Conservation (phyloP, 2,797 vertebrate species). For the Tapirus indicus region DNA sequence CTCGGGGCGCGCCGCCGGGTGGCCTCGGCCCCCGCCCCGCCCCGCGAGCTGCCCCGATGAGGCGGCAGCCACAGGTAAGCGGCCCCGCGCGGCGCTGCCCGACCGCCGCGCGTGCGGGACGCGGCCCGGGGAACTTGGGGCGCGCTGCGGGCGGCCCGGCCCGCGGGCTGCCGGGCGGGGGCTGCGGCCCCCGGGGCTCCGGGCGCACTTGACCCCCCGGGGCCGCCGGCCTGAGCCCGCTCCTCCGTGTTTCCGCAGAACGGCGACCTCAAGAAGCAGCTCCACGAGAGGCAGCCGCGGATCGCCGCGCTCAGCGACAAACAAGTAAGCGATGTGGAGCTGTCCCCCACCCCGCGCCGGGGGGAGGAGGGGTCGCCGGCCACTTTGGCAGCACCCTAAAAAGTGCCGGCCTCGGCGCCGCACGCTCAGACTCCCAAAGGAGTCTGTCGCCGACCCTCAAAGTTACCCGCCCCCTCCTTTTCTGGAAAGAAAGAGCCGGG, state of each 20-base stretch:
- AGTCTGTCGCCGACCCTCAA: background rate
- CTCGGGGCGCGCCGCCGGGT: constrained; percentile 88
- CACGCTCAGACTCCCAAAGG: constrained; percentile 60
- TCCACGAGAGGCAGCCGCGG: constrained; percentile 91
- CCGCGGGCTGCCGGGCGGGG: constrained; percentile 85
- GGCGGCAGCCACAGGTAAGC: constrained; percentile 95
- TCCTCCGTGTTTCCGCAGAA: constrained; percentile 89
- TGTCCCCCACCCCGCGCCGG: background rate
- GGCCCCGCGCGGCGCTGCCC: constrained; percentile 80
- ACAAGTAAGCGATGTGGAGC: constrained; percentile 90
- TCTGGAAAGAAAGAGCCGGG: constrained; percentile 56
- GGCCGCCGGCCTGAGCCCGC: constrained; percentile 31
- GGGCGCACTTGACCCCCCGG: background rate
- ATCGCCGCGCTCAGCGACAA: constrained; percentile 92
- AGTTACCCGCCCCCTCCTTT: constrained; percentile 57
- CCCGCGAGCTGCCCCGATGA: constrained; percentile 96
- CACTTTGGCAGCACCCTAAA: constrained; percentile 85
- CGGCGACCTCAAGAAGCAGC: constrained; percentile 93
- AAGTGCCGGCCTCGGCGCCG: constrained; percentile 84
- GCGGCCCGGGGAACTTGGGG: constrained; percentile 85
- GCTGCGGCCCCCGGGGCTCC: background rate
- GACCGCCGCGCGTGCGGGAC: constrained; percentile 81
- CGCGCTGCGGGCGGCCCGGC: constrained; percentile 88
- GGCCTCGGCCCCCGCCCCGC: constrained; percentile 83
- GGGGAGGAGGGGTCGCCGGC: constrained; percentile 65